These are phyloP conservation scores for Thaumatotibia leucotreta DNA, from an alignment of 1,140 invertebrate species.

Conservation along the genomic window DNA sequence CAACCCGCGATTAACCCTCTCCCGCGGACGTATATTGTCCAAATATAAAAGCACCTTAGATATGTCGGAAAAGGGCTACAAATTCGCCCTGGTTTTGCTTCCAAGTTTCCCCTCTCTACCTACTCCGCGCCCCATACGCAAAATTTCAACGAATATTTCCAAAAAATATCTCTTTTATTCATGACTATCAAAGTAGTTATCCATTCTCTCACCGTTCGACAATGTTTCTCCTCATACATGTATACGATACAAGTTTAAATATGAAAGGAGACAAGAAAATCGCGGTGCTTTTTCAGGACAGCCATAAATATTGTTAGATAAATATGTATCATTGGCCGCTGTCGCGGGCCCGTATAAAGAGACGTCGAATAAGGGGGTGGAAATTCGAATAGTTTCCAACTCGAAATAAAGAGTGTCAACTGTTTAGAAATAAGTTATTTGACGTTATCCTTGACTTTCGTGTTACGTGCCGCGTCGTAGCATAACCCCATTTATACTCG, in stretches of 20 bases:
- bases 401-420: conserved; percentile 26
- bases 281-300: conserved; percentile 46
- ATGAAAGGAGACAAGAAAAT: conserved; percentile 61
- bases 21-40: conserved; percentile 12
- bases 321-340: conserved; percentile 67
- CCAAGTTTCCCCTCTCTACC: neutral
- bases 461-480: conserved; percentile 32
- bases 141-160: conserved; percentile 13
- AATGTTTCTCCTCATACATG: conserved; percentile 39
- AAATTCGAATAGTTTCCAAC: conserved; percentile 53
- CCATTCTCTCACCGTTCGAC: conserved; percentile 35
- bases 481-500: neutral
- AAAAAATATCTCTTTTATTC: conserved; percentile 15
- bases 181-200: conserved; percentile 17
- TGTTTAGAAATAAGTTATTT: conserved; percentile 28
- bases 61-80: conserved; percentile 5
- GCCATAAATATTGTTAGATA: conserved; percentile 70
- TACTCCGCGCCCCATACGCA: neutral
- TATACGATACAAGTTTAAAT: conserved; percentile 64
- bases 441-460: conserved; percentile 18
- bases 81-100: conserved; percentile 1
- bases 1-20: conserved; percentile 31
- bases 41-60: conserved; percentile 12
- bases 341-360: conserved; percentile 40
- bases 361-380: conserved; percentile 20